Evolutionary conservation across 2,888 invertebrate species (phyloP).

Genomic region (Mellilla xanthometata): DNA sequence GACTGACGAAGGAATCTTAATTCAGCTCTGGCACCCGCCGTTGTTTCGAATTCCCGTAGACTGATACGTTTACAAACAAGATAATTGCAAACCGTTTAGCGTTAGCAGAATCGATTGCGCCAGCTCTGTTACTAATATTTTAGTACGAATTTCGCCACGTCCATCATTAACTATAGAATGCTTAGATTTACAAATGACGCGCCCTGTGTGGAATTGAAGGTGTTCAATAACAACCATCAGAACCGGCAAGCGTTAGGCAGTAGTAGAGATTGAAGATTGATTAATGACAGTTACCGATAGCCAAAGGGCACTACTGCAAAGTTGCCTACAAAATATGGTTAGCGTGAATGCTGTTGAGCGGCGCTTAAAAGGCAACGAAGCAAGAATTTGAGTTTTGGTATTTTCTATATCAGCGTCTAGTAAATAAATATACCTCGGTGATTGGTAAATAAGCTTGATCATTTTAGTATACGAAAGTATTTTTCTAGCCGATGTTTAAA

Average conservation of each 20-base stretch:
- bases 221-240: conserved; percentile 37
- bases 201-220: background rate
- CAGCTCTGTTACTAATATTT: conserved; percentile 23
- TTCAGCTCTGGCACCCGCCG: conserved; percentile 25
- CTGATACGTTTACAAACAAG: conserved; percentile 25
- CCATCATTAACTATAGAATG: conserved; percentile 17
- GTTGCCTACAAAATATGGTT: background rate
- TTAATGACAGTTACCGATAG: conserved; percentile 46
- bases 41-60: conserved; percentile 29
- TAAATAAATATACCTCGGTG: too few relatives aligned
- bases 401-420: too few relatives aligned
- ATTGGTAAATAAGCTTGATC: too few relatives aligned
- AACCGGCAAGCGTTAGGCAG: conserved; percentile 24
- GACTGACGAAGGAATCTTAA: conserved; percentile 37
- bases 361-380: too few relatives aligned
- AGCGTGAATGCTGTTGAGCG: too few relatives aligned
- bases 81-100: conserved; percentile 28
- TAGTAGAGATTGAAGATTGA: conserved; percentile 42
- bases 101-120: conserved; percentile 25
- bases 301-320: conserved; percentile 1
- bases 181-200: conserved; percentile 18
- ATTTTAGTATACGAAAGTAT: too few relatives aligned
- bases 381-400: too few relatives aligned
- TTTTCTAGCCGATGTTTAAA: too few relatives aligned
- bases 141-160: conserved; percentile 26